Evolutionary conservation across 35 echinoderm and acorn worm species (phyloP), one percentile per base, ranked within the genome.

Genomic region (Apostichopus californicus): DNA sequence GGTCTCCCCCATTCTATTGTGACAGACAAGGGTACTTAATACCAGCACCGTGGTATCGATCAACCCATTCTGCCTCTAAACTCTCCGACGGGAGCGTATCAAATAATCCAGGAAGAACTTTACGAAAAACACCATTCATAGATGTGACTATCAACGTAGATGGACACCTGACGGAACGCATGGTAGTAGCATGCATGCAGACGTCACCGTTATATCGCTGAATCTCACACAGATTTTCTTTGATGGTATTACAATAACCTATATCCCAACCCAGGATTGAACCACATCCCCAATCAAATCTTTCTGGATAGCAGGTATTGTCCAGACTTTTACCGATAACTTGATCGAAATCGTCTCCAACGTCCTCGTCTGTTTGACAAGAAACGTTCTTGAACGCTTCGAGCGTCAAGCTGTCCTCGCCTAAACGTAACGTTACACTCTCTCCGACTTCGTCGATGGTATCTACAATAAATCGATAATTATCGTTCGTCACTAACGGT

Each of bases 21-120:
- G 12, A 55, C n/a, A 83, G 55, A 55, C 80, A 83, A 1, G 80
- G 80, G 52, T 55, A 83, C 5, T 17, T 53, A 83, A 83, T 83
- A 7, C 52, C 80, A 83, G 15, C 52, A 13, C 6, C 80, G 17
- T 54, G 80, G n/a, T 83, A 25, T 55, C 28, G 46, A 34, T 83
- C 52, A 54, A 83, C 14, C 80, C 80, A 83, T 54, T 83, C 80
- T 53, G 80, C 34, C 55, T 83, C 34, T 57, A 83, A 56, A 20
- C 53, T 83, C 17, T 83, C 25, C n/a, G 52, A 34, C 1, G 34
- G 80, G n/a, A 56, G 17, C 0, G 25, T 55, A 15, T 55, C 46
- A 56, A 56, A 83, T 18, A 68, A 14, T 68, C 9, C 18, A 34
- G 80, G 52, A 34, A 83, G 80, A 7, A 17, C 6, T 3, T 55